Percentiles rank a stretch among this genome's conserved stretches.
Conservation (phyloP, 2,113 vertebrate genomes). For the Sinosuthora webbiana region DNA sequence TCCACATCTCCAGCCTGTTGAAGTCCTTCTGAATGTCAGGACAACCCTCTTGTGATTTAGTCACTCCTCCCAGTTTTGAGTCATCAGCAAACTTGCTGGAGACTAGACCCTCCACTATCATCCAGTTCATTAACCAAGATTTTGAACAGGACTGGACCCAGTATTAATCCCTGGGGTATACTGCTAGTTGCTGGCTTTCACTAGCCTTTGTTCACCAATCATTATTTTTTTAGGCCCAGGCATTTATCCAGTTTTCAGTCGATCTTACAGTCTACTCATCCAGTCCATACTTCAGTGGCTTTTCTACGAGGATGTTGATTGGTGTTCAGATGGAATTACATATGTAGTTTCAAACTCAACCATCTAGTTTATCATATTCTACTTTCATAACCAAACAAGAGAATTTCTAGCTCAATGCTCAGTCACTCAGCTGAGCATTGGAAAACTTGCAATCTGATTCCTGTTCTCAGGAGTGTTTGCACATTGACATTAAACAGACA, state of each 20-base stretch:
- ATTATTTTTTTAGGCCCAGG: background rate
- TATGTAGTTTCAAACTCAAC: background rate
- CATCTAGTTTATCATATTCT: background rate
- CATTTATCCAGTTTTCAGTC: background rate
- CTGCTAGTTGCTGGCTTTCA: background rate
- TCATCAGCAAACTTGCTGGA: background rate
- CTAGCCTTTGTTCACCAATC: background rate
- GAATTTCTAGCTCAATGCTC: background rate
- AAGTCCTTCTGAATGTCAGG: background rate
- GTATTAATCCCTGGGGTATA: background rate
- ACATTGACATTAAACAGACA: background rate
- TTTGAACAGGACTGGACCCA: background rate
- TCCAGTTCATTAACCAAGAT: background rate
- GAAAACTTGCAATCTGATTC: background rate
- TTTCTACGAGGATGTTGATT: background rate
- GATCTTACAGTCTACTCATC: background rate
- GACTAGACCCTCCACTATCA: background rate
- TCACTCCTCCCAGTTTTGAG: background rate
- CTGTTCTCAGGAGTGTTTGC: background rate
- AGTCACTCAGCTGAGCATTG: rapidly evolving
- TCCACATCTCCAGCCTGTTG: background rate
- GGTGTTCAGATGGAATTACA: background rate
- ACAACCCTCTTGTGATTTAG: rapidly evolving
- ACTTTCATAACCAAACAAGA: background rate
- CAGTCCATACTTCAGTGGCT: background rate